phyloP scores from a whole-genome alignment of 2,888 invertebrate genomes.

The Euspilapteryx auroguttella region DNA sequence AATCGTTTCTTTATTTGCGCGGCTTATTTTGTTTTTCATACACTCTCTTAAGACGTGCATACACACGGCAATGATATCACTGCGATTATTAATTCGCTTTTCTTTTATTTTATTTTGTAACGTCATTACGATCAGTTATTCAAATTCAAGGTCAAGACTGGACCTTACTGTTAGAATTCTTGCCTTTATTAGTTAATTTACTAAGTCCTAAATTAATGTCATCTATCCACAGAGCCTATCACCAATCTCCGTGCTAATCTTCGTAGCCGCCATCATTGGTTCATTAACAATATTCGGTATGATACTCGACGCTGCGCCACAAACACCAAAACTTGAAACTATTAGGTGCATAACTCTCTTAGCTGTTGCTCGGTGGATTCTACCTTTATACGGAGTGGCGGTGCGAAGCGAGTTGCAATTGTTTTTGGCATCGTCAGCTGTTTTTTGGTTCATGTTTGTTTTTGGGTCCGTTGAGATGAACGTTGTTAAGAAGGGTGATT shows the following conservation, averaged over 20 bases:
- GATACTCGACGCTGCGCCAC: constrained; percentile 63
- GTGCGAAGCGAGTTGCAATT: background rate
- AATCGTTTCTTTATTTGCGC: too few relatives aligned
- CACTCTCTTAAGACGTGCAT: too few relatives aligned
- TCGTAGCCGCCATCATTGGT: constrained; percentile 61
- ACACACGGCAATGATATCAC: too few relatives aligned
- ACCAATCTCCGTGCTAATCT: constrained; percentile 41
- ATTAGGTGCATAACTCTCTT: constrained; percentile 58
- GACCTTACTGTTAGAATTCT: too few relatives aligned
- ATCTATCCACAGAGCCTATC: constrained; percentile 48
- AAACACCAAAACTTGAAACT: constrained; percentile 60
- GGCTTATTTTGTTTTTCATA: too few relatives aligned
- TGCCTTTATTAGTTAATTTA: too few relatives aligned
- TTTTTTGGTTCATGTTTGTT: background rate
- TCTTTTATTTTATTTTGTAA: too few relatives aligned
- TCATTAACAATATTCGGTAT: constrained; percentile 68
- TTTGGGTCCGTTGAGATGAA: background rate
- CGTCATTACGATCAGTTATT: too few relatives aligned
- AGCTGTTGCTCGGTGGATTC: background rate
- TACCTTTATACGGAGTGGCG: background rate
- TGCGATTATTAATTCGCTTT: too few relatives aligned
- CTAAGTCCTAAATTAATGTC: too few relatives aligned
- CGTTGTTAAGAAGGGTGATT: background rate
- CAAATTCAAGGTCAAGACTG: too few relatives aligned
- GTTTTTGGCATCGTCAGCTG: background rate